Evolutionary conservation across 30 jellyfish, hydroid and myxozoan genomes (phyloP), one percentile per base, ranked within the genome.

Genomic region (Morbakka virulenta): DNA sequence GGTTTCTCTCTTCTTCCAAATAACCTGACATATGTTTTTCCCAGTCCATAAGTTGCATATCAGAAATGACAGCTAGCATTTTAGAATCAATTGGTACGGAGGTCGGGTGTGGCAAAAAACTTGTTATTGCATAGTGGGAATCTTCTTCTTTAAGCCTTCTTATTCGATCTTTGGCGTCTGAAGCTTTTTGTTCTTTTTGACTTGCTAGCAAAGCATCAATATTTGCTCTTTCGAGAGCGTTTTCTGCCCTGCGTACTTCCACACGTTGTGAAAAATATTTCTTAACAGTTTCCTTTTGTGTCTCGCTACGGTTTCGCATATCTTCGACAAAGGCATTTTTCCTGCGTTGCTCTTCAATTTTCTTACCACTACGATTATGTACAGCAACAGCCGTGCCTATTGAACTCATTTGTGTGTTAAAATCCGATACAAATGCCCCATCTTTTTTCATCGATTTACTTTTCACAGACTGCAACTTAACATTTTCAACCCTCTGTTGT

Each of bases 61-160:
- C 95, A 13, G 95, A 30, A 2, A 83, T 73, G 30, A 83, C 85
- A 29, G 95, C 95, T 12, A 83, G 87, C 17, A 85, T 82, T 3
- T 87, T 87, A 17, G 74, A 35, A 41, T 57, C 21, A 2, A 67
- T 53, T 14, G 95, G 95, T 32, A 72, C 95, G 0, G 78, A 12
- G 3, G 82, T 67, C n/a, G 49, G 30, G 29, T 57, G 3, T 23
- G 79, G 82, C n/a, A 49, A 41, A 17, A 41, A 41, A 6, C 17
- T n/a, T 1, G 78, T 22, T 1, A 21, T 57, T 0, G n/a, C 31
- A 14, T 32, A 62, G 21, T 31, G 6, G 17, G 4, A 1, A 1
- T 30, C 35, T 14, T 62, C 49, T 21, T 50, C 23, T n/a, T 72
- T 69, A 31, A 72, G 25, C 6, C 67, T 50, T 32, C 33, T 64